Evolutionary conservation across 2,888 invertebrate genomes (phyloP).

Genomic region (Catocala nupta): DNA sequence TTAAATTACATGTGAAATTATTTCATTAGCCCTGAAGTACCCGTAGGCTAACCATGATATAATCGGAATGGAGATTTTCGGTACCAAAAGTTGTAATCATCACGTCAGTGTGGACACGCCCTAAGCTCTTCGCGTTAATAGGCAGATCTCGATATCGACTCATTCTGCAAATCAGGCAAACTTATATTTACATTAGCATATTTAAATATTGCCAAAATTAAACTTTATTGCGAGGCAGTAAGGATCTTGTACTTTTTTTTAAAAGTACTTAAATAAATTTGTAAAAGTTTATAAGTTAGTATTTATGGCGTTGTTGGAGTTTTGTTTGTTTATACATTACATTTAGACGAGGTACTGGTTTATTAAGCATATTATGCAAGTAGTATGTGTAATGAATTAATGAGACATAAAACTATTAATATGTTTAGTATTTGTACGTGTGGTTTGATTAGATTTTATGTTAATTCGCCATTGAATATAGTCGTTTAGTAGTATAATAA

Average conservation of each 20-base stretch:
- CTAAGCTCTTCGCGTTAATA: constrained; percentile 79
- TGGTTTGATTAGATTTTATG: background rate
- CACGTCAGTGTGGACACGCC: constrained; percentile 80
- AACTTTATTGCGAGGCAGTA: constrained; percentile 34
- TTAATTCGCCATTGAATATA: no score
- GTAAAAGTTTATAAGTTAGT: constrained; percentile 63
- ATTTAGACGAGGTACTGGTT: constrained; percentile 45
- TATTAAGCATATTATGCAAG: constrained; percentile 24
- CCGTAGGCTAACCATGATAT: constrained; percentile 64
- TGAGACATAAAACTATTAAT: constrained; percentile 21
- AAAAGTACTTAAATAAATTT: constrained; percentile 20
- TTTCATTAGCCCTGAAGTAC: constrained; percentile 80
- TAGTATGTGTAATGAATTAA: constrained; percentile 12
- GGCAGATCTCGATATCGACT: constrained; percentile 78
- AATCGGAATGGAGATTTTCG: constrained; percentile 71
- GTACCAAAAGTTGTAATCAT: constrained; percentile 81
- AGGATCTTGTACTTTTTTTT: constrained; percentile 14
- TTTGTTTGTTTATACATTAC: constrained; percentile 65
- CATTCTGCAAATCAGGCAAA: constrained; percentile 69
- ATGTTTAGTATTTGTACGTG: background rate
- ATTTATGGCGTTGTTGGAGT: constrained; percentile 64
- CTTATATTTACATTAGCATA: constrained; percentile 31
- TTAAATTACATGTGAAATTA: constrained; percentile 85
- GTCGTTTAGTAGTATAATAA: no score
- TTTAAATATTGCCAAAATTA: constrained; percentile 24